phyloP scores from a whole-genome alignment of 2,113 vertebrate genomes.

The Phoxinus phoxinus region DNA sequence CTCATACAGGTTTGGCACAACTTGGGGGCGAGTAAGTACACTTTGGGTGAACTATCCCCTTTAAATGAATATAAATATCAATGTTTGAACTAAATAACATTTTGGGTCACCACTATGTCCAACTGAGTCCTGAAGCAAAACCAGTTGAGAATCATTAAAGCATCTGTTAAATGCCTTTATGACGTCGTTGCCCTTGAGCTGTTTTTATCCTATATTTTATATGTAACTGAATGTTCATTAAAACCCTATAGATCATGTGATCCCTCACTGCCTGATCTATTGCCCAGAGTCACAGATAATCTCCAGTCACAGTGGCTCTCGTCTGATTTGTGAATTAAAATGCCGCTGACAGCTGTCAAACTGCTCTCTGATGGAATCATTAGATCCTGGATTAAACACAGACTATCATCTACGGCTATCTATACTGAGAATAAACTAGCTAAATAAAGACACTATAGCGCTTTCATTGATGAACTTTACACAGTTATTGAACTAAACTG shows the following conservation, averaged over 20 bases:
- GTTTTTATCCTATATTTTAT: background rate
- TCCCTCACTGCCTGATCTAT: background rate
- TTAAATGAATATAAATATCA: background rate
- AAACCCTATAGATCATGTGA: background rate
- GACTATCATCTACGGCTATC: background rate
- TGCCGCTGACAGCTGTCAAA: background rate
- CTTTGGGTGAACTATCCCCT: too few relatives aligned
- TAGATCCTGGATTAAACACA: conserved; percentile 7
- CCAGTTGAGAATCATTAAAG: background rate
- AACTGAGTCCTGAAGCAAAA: background rate
- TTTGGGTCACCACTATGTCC: background rate
- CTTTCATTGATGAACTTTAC: too few relatives aligned
- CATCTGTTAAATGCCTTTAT: background rate
- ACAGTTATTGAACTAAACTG: too few relatives aligned
- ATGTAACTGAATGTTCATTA: background rate
- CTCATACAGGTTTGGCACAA: too few relatives aligned
- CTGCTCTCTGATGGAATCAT: background rate
- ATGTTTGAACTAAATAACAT: background rate
- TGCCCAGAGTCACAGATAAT: background rate
- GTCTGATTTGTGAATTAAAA: background rate
- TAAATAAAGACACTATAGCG: too few relatives aligned
- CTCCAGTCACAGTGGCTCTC: background rate
- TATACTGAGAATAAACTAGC: background rate
- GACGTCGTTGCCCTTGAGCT: background rate
- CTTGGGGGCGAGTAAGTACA: too few relatives aligned